Conservation (phyloP, 2,888 invertebrate species). For the Cloeon dipterum region DNA sequence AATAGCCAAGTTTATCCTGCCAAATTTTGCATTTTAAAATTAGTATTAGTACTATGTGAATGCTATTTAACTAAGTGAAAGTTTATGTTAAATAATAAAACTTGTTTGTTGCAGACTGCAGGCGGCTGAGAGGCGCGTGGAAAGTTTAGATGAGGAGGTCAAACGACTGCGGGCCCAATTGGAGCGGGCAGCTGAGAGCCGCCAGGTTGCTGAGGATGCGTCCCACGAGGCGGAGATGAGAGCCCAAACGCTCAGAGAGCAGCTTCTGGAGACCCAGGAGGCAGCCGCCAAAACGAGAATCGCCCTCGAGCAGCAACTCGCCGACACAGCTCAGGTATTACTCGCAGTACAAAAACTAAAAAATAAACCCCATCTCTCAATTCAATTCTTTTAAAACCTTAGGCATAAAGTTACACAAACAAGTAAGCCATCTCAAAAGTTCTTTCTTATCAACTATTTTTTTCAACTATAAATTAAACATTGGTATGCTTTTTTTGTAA, state of each 20-base stretch:
- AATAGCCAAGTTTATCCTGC: too few species aligned
- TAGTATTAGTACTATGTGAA: too few species aligned
- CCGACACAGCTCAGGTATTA: slow-evolving; percentile 12
- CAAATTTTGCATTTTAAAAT: too few species aligned
- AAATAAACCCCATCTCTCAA: too few species aligned
- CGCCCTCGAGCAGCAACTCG: slow-evolving; percentile 15
- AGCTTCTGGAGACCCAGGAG: slow-evolving; percentile 26
- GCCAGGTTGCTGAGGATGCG: slow-evolving; percentile 26
- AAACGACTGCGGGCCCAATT: slow-evolving; percentile 33
- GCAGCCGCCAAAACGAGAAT: too few species aligned
- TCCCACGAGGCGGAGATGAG: slow-evolving; percentile 31
- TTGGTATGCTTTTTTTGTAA: too few species aligned
- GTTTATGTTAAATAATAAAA: not conserved
- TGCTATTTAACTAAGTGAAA: not conserved
- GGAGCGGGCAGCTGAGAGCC: slow-evolving; percentile 25
- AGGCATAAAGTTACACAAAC: too few species aligned
- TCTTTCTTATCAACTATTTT: too few species aligned
- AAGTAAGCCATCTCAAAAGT: too few species aligned
- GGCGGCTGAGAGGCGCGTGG: slow-evolving; percentile 40
- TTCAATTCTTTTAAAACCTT: too few species aligned
- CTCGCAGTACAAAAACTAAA: slow-evolving; percentile 9
- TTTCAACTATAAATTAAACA: too few species aligned
- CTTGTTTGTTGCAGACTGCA: slow-evolving; percentile 34
- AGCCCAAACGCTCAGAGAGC: slow-evolving; percentile 26
- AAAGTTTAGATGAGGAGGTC: slow-evolving; percentile 39